Percentiles rank a stretch among this genome's conserved stretches.
Evolutionary conservation across 1,140 invertebrate genomes (phyloP).

Genomic region (Drosophila sp.): DNA sequence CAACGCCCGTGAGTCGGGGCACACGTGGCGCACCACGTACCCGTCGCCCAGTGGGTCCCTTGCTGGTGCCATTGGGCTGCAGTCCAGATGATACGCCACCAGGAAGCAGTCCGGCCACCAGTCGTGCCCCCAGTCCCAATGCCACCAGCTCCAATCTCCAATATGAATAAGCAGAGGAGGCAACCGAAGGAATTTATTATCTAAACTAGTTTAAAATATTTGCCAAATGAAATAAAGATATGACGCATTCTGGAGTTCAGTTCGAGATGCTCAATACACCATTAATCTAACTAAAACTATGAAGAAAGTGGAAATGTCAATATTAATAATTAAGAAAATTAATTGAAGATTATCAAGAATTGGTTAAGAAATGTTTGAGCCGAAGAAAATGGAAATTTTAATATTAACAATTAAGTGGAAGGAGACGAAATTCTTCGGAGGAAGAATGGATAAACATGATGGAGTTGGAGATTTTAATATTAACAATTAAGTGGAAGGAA

Average conservation of each 20-base stretch:
- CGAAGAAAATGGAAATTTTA: too few relatives aligned
- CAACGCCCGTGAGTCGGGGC: slow-evolving; percentile 86
- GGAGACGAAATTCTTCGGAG: too few relatives aligned
- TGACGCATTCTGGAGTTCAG: not conserved
- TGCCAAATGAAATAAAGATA: not conserved
- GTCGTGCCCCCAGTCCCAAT: slow-evolving; percentile 68
- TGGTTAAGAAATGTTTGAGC: too few relatives aligned
- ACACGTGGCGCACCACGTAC: slow-evolving; percentile 84
- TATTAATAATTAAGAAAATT: not conserved
- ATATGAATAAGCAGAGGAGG: slow-evolving; percentile 2
- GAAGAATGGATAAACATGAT: too few relatives aligned
- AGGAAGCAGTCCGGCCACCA: slow-evolving; percentile 72
- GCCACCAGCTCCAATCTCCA: not conserved
- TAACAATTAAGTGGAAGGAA: too few relatives aligned
- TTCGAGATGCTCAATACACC: too few relatives aligned
- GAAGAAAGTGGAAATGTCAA: not conserved
- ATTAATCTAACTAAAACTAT: not conserved
- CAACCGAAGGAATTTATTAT: not conserved
- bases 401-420: too few relatives aligned
- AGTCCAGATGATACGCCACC: slow-evolving; percentile 80
- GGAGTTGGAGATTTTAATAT: too few relatives aligned
- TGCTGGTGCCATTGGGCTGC: slow-evolving; percentile 85
- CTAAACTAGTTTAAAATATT: not conserved
- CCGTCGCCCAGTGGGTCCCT: slow-evolving; percentile 85
- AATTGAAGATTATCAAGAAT: not conserved